phyloP scores from a whole-genome alignment of 2,113 vertebrate species.

The Scytalopus superciliaris region DNA sequence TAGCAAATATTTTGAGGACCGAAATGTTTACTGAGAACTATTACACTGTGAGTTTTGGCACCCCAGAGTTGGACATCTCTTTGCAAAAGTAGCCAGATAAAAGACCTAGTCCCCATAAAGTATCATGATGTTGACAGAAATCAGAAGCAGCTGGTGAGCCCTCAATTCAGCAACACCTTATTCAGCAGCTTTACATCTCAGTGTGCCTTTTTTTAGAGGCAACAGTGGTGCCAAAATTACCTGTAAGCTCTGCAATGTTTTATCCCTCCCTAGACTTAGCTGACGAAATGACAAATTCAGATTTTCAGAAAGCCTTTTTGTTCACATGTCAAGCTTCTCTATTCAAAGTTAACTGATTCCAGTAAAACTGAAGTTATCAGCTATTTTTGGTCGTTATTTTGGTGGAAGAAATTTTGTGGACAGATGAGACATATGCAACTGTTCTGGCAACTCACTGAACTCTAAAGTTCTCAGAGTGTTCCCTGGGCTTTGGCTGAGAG shows the following conservation, averaged over 20 bases:
- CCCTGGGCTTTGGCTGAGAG: not conserved
- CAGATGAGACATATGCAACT: not conserved
- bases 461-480: not conserved
- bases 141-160: not conserved
- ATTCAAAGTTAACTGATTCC: not conserved
- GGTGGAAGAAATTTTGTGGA: not conserved
- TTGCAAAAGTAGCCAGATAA: not conserved
- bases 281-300: not conserved
- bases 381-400: slow-evolving; percentile 21
- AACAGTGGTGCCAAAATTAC: not conserved
- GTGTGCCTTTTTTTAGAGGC: not conserved
- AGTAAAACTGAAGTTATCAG: slow-evolving; percentile 17
- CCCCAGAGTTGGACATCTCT: not conserved
- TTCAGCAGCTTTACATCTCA: not conserved
- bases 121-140: not conserved
- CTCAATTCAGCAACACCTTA: not conserved
- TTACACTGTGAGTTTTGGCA: not conserved
- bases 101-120: not conserved
- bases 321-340: not conserved
- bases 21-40: not conserved
- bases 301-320: not conserved
- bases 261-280: not conserved
- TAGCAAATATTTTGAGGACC: not conserved
- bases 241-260: not conserved
- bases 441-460: not conserved